Evolutionary conservation across 2,888 invertebrate species (phyloP).

Genomic region (Netelia virgata): DNA sequence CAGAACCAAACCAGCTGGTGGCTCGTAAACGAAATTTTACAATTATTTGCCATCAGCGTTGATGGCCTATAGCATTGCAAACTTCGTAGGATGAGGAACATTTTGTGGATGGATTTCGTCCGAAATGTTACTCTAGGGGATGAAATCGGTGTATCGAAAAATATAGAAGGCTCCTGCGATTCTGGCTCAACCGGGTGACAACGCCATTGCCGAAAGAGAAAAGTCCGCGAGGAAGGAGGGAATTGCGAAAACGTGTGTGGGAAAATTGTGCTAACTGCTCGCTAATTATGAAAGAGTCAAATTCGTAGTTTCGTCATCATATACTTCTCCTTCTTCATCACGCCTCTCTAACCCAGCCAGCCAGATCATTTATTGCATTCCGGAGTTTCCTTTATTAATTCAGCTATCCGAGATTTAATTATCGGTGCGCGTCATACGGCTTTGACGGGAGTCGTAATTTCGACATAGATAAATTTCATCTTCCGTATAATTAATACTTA

Average conservation of each 20-base stretch:
- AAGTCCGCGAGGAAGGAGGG: not conserved
- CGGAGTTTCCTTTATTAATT: slow-evolving; percentile 43
- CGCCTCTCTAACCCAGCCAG: slow-evolving; percentile 9
- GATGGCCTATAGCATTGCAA: not conserved
- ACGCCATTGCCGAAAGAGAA: not conserved
- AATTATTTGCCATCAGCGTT: not conserved
- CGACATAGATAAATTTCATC: slow-evolving; percentile 17
- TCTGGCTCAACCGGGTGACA: slow-evolving; percentile 6
- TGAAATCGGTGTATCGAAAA: not conserved
- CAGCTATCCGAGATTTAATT: slow-evolving; percentile 47
- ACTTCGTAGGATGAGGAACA: not conserved
- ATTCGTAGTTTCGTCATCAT: slow-evolving; percentile 45
- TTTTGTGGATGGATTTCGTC: not conserved
- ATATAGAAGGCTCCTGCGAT: slow-evolving; percentile 8
- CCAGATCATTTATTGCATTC: not conserved
- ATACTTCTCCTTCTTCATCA: slow-evolving; percentile 22
- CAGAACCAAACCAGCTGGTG: not conserved
- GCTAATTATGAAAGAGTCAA: slow-evolving; percentile 62
- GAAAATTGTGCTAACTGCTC: slow-evolving; percentile 58
- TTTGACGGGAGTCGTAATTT: slow-evolving; percentile 16
- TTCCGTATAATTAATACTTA: not conserved
- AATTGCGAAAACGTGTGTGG: slow-evolving; percentile 8
- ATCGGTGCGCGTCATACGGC: slow-evolving; percentile 20
- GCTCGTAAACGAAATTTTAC: not conserved
- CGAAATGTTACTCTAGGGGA: not conserved